These are phyloP conservation scores for Apocheima hispidaria DNA, from an alignment of 2,888 invertebrate species.

Conservation along the genomic window DNA sequence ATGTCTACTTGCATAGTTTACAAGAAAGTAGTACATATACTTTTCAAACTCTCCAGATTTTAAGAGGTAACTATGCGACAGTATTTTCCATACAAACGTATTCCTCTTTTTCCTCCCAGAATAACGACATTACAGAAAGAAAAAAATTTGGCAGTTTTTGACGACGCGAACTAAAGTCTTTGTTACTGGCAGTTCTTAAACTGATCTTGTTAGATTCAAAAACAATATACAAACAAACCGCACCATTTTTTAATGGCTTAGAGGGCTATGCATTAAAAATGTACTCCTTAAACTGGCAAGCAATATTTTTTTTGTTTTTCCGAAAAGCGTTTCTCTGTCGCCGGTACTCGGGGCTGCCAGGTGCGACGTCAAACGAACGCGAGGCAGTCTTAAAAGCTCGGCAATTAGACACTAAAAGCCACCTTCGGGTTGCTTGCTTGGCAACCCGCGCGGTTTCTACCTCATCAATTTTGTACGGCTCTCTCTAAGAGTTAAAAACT, in stretches of 20 bases:
- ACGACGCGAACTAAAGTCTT: too few species aligned
- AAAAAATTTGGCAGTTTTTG: too few species aligned
- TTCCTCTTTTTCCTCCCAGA: too few species aligned
- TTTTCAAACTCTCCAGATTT: too few species aligned
- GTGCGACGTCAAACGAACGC: slow-evolving; percentile 78
- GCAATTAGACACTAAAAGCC: slow-evolving; percentile 86
- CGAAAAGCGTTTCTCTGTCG: slow-evolving; percentile 52
- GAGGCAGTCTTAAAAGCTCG: slow-evolving; percentile 85
- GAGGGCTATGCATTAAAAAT: neutral
- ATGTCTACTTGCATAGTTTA: too few species aligned
- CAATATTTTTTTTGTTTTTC: slow-evolving; percentile 17
- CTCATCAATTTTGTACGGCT: slow-evolving; percentile 84
- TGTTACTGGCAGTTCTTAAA: too few species aligned
- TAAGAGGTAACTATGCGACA: too few species aligned
- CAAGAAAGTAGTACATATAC: too few species aligned
- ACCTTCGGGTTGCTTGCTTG: slow-evolving; percentile 79
- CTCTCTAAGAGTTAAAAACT: slow-evolving; percentile 74
- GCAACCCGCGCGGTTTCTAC: slow-evolving; percentile 72
- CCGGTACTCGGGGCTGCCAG: slow-evolving; percentile 51
- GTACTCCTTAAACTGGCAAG: slow-evolving; percentile 7
- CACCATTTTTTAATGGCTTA: neutral
- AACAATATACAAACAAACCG: neutral
- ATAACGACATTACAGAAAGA: too few species aligned
- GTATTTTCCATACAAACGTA: too few species aligned
- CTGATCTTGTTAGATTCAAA: too few species aligned